Evolutionary conservation across 2,113 vertebrate genomes (phyloP).

Genomic region (Sus scrofa): DNA sequence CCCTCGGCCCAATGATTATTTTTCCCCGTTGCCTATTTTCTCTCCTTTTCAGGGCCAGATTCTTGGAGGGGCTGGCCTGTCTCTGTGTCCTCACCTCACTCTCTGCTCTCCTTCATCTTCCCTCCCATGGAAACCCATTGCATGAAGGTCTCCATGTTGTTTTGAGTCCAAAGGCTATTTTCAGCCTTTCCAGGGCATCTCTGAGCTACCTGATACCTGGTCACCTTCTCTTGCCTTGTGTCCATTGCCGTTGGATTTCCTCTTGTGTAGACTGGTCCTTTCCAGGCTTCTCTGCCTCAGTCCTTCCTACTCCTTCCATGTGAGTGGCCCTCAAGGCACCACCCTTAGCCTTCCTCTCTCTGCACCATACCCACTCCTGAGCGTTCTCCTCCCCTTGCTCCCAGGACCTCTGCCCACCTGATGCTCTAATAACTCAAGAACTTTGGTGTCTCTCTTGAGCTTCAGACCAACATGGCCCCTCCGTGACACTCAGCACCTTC

Average conservation of each 20-base stretch:
- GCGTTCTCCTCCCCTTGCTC: too few relatives aligned
- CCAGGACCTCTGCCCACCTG: rapidly evolving
- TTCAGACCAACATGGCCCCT: not conserved
- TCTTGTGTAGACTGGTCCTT: not conserved
- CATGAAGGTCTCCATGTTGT: not conserved
- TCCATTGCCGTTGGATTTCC: not conserved
- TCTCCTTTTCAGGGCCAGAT: not conserved
- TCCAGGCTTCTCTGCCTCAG: not conserved
- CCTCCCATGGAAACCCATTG: not conserved
- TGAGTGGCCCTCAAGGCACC: not conserved
- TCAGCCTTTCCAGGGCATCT: not conserved
- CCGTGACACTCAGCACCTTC: not conserved
- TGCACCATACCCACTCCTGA: not conserved
- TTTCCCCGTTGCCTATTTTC: not conserved
- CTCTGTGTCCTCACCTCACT: not conserved
- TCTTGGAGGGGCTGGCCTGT: not conserved
- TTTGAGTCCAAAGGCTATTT: not conserved
- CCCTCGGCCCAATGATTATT: not conserved
- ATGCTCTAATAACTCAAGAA: not conserved
- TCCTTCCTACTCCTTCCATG: not conserved
- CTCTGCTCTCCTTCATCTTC: not conserved
- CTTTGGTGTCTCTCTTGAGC: not conserved
- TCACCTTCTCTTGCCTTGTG: not conserved
- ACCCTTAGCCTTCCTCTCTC: not conserved
- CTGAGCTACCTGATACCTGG: not conserved